These are phyloP conservation scores for Miltochrista miniata DNA, from an alignment of 2,888 invertebrate genomes.

Conservation along the genomic window DNA sequence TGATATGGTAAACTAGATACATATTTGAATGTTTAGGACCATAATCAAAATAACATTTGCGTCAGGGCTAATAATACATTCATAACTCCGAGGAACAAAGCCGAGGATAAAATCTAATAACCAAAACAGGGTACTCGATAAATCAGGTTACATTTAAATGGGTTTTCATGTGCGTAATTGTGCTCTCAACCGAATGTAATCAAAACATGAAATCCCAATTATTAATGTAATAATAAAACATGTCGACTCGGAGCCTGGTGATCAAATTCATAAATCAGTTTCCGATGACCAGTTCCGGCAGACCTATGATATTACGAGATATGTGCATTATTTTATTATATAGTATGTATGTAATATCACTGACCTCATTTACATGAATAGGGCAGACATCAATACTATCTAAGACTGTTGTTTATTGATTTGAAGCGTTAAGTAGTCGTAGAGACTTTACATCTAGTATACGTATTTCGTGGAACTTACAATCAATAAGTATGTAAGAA, in stretches of 20 bases:
- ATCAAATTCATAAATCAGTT: conserved; percentile 31
- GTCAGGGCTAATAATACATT: neutral
- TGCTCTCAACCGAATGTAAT: conserved; percentile 13
- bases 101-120: conserved; percentile 18
- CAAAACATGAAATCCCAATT: conserved; percentile 47
- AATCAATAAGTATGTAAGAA: too few species aligned
- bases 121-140: conserved; percentile 48
- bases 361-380: too few species aligned
- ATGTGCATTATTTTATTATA: conserved; percentile 45
- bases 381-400: too few species aligned
- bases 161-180: conserved; percentile 38
- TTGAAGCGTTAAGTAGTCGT: too few species aligned
- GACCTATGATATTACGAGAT: conserved; percentile 41
- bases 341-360: too few species aligned
- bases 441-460: too few species aligned
- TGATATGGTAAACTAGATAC: neutral
- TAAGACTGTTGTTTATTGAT: too few species aligned
- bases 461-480: too few species aligned
- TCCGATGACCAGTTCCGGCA: conserved; percentile 42
- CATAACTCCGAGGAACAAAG: neutral
- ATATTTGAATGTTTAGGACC: neutral
- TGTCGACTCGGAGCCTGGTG: conserved; percentile 26
- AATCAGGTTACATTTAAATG: conserved; percentile 36
- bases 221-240: conserved; percentile 28
- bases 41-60: neutral